Evolutionary conservation across 1,140 invertebrate genomes (phyloP).

Genomic region (Mercenaria mercenaria): DNA sequence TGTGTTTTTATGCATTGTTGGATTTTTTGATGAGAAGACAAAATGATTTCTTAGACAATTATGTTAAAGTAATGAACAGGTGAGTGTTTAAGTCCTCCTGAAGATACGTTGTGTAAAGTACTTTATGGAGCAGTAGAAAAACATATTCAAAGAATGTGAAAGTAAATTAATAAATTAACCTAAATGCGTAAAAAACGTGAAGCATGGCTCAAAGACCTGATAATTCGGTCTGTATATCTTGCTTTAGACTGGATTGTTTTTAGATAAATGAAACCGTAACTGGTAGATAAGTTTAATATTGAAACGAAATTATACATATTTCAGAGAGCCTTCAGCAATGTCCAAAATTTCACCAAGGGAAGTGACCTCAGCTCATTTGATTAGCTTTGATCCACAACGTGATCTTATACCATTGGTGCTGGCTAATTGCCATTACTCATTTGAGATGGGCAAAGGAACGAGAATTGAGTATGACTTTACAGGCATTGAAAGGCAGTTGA

Average conservation of each 20-base stretch:
- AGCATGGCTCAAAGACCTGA: too few species aligned
- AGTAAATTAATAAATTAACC: too few species aligned
- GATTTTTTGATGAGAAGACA: constrained; percentile 72
- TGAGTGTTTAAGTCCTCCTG: background rate
- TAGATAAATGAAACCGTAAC: too few species aligned
- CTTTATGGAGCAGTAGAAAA: too few species aligned
- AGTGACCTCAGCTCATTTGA: constrained; percentile 70
- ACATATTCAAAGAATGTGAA: too few species aligned
- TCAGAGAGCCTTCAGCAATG: background rate
- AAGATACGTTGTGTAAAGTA: too few species aligned
- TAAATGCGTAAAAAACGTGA: too few species aligned
- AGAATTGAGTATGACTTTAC: constrained; percentile 77
- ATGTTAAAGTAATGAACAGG: constrained; percentile 38
- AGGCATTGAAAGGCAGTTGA: constrained; percentile 73
- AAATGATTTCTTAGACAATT: constrained; percentile 74
- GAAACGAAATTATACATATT: too few species aligned
- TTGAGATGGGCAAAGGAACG: constrained; percentile 73
- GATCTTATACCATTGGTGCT: constrained; percentile 77
- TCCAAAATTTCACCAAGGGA: constrained; percentile 45
- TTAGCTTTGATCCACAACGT: constrained; percentile 73
- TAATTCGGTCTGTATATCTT: too few species aligned
- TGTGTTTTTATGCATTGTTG: constrained; percentile 70
- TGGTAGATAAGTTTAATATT: too few species aligned
- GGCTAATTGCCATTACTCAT: constrained; percentile 78
- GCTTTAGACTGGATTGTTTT: too few species aligned